Evolutionary conservation across 1,140 invertebrate genomes (phyloP), one percentile per base, ranked within the genome.

Genomic region (Drosophila subpulchrella): DNA sequence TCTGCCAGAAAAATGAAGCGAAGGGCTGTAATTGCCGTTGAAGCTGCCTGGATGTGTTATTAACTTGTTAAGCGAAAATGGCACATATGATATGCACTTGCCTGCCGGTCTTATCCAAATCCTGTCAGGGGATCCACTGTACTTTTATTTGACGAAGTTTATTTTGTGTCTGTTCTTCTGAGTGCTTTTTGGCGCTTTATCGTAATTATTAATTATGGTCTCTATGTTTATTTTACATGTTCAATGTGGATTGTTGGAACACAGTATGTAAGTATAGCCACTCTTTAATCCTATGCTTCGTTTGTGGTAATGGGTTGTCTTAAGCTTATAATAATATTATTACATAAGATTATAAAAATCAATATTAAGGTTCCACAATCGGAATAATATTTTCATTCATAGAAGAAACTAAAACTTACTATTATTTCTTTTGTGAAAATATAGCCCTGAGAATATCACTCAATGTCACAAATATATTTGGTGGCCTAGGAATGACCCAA

Each of bases 21-120:
- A 58, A 48, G 62, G 72, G 68, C 17, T 68, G 74, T 84, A 84
- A 85, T 84, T 84, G 81, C 77, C 81, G 81, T 84, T 84, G 81
- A 84, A 75, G 32, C 65, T 51, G 61, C 24, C 56, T 42, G 57
- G 53, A 68, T 75, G 71, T 86, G 47, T 86, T 86, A 86, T 86
- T 86, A 86, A 86, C 80, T 81, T 86, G 82, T 86, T 86, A 86
- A 78, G 71, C 58, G 61, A 55, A 75, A 86, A 75, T 68, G 78
- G 47, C 82, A 86, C 56, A 67, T 63, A 72, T 61, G 56, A 73
- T 68, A 59, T 66, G 61, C 76, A 73, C 75, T 50, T 53, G 47
- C 66, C 42, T 53, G 47, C 66, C 42, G 20, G 39, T 1, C 48
- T 62, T 74, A 62, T 65, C 65, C 65, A 68, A 68, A 68, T 68